Evolutionary conservation across 2,113 vertebrate genomes (phyloP).

Genomic region (Mesoclemmys tuberculata): DNA sequence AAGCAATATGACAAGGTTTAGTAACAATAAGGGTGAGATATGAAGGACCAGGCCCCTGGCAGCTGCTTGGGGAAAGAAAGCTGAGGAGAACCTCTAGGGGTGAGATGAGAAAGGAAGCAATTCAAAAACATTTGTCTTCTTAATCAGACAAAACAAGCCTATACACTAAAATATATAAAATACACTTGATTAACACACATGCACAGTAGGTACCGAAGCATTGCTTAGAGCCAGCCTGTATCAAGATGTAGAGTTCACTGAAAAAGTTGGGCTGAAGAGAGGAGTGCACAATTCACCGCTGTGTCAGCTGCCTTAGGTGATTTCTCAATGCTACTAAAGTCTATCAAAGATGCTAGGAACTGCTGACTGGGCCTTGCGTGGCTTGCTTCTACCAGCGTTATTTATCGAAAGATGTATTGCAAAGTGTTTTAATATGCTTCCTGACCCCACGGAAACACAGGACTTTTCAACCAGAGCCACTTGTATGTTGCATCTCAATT

Average conservation of each 20-base stretch:
- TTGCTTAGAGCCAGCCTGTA: neutral
- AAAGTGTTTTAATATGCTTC: neutral
- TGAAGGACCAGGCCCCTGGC: no score
- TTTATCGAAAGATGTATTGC: neutral
- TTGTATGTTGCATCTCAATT: neutral
- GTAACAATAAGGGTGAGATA: no score
- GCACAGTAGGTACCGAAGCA: neutral
- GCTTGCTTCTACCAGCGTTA: neutral
- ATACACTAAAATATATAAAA: accelerated
- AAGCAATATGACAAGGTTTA: no score
- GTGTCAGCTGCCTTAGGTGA: accelerated
- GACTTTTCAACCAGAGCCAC: neutral
- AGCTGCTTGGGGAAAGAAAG: no score
- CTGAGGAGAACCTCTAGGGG: no score
- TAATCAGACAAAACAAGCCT: neutral
- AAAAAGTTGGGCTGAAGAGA: neutral
- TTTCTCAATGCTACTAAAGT: neutral
- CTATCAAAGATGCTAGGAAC: neutral
- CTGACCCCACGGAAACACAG: accelerated
- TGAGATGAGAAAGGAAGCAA: neutral
- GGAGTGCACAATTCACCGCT: neutral
- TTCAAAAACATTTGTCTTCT: neutral
- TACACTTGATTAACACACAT: accelerated
- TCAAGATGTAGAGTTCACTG: neutral
- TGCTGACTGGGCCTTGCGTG: neutral